Conservation (phyloP, 2,888 invertebrate species). For the Psylliodes chrysocephalus region DNA sequence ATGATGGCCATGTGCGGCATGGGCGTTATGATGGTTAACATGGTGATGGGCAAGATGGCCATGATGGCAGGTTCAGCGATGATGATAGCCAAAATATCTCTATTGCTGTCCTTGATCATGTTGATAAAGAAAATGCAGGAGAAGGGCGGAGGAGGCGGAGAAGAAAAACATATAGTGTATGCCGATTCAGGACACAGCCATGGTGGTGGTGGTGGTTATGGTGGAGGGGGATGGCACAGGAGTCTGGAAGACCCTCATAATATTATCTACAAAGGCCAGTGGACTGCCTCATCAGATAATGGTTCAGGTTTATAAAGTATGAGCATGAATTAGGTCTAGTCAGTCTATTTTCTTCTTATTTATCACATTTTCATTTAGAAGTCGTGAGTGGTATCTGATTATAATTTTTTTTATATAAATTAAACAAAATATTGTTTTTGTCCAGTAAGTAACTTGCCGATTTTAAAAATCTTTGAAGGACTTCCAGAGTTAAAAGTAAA, state of each 20-base stretch:
- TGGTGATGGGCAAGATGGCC: slow-evolving; percentile 76
- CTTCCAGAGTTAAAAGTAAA: too few species aligned
- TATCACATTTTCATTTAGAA: neutral
- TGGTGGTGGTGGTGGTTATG: slow-evolving; percentile 58
- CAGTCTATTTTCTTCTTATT: neutral
- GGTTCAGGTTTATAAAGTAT: slow-evolving; percentile 48
- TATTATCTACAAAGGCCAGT: slow-evolving; percentile 77
- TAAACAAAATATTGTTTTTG: too few species aligned
- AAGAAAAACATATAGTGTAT: slow-evolving; percentile 67
- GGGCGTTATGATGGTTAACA: slow-evolving; percentile 73
- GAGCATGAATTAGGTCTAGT: slow-evolving; percentile 31
- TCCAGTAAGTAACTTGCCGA: too few species aligned
- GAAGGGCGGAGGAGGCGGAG: slow-evolving; percentile 63
- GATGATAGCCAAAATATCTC: slow-evolving; percentile 73
- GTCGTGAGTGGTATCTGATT: too few species aligned
- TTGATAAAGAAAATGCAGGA: slow-evolving; percentile 72
- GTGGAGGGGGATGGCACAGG: slow-evolving; percentile 65
- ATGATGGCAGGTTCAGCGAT: slow-evolving; percentile 75
- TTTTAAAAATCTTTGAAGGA: too few species aligned
- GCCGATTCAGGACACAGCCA: slow-evolving; percentile 61
- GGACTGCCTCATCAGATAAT: slow-evolving; percentile 43
- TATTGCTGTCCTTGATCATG: slow-evolving; percentile 71
- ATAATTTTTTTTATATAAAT: too few species aligned
- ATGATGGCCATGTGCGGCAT: slow-evolving; percentile 72
- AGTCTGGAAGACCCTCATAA: slow-evolving; percentile 72